A percentile compares a stretch with the other conserved stretches of the same genome.
Evolutionary conservation across 1,140 invertebrate genomes (phyloP).

Genomic region (Scylla paramamosain): DNA sequence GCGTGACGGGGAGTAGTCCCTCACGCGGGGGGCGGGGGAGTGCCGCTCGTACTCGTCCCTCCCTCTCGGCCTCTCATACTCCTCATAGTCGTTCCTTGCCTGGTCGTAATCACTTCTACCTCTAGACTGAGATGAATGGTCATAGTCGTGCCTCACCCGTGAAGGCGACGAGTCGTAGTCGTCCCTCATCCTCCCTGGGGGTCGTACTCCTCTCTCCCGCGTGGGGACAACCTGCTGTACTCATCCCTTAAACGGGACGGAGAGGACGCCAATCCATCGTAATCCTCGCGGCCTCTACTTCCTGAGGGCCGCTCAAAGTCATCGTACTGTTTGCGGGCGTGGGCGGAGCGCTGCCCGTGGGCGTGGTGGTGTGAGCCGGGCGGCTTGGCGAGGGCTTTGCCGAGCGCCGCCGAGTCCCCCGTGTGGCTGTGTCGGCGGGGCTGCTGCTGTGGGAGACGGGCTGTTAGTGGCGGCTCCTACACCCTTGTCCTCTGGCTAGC

Average conservation of each 20-base stretch:
- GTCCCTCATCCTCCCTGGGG: conserved; percentile 21
- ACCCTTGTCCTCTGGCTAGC: background rate
- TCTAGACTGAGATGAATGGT: conserved; percentile 37
- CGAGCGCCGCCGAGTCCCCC: conserved; percentile 48
- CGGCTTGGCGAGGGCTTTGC: conserved; percentile 16
- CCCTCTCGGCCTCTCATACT: background rate
- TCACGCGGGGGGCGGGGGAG: background rate
- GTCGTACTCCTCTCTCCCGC: conserved; percentile 56
- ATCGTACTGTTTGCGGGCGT: conserved; percentile 58
- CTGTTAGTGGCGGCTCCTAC: conserved; percentile 51
- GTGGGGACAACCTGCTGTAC: conserved; percentile 33
- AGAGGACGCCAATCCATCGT: conserved; percentile 53
- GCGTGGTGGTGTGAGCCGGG: conserved; percentile 16
- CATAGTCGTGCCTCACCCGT: conserved; percentile 53
- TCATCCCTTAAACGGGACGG: conserved; percentile 59
- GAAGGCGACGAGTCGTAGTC: conserved; percentile 47
- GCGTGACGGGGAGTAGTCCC: conserved; percentile 1
- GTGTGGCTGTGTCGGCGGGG: conserved; percentile 72
- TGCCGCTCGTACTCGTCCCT: conserved; percentile 40
- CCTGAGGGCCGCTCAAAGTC: conserved; percentile 27
- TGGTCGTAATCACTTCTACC: conserved; percentile 40
- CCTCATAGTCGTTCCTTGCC: conserved; percentile 4
- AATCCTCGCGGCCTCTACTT: conserved; percentile 43
- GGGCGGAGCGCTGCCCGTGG: conserved; percentile 11
- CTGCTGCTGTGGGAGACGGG: conserved; percentile 70